Base-by-base conservation (phyloP, 2,113 vertebrate species). In the Trematomus loennbergii region DNA sequence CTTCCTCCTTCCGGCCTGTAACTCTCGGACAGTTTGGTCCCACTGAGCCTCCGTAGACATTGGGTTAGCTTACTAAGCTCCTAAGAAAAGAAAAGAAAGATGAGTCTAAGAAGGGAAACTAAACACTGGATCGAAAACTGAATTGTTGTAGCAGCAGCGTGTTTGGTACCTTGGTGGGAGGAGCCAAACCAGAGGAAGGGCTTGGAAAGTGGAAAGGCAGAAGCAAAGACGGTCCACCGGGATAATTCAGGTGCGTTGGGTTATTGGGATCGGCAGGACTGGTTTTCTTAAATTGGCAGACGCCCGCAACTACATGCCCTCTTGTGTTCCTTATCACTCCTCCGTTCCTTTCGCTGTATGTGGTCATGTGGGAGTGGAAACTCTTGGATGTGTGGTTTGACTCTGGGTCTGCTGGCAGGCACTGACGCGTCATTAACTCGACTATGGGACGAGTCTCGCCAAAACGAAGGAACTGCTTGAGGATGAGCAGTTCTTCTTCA, bases 381-480 rank as follows among this genome's bases (percentile, higher is more conserved):
- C 29, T 72, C 62, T 54, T 68, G 0, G 22, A 40, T 16, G 16
- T 1, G 20, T 58, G 43, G 83, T 94, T 94, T 63, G 91, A 89
- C 91, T 96, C 96, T 72, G 95, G 95, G 82, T 95, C 49, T 0
- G 79, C 29, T 0, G 67, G 94, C 92, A 95, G 95, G 83, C 95
- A 94, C 82, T 96, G 95, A 7, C 18, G 50, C 0, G 36, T 58
- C 98, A 99, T 99, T 85, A 97, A 83, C 94, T 99, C 96, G 36
- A 97, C 97, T 0, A 97, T 97, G 87, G 97, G 96, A 72, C 96
- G 97, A 0, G 98, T 99, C 93, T 99, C 97, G 50, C 97, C 97
- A 65, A 99, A 99, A 72, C 97, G 96, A 82, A 98, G 93, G 92
- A 99, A 99, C 93, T 99, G 97, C 86, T 95, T 95, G 84, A 99